A percentile compares a stretch with the other conserved stretches of the same genome.
Conservation (phyloP, 2,113 vertebrate species). For the Charadrius vociferus region DNA sequence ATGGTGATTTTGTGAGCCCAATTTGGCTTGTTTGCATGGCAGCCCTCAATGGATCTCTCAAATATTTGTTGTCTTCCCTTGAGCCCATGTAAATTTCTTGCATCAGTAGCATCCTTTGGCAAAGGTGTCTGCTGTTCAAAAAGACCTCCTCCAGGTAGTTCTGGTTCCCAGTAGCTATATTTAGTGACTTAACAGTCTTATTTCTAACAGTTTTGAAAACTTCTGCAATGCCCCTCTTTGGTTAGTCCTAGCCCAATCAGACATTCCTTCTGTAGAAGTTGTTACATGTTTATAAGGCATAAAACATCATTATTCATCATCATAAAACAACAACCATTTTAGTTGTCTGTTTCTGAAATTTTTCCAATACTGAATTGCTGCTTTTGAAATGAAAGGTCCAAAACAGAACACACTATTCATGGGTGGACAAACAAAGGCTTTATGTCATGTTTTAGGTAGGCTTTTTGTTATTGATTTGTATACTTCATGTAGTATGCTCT, state of each 20-base stretch:
- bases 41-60: not conserved
- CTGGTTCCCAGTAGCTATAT: not conserved
- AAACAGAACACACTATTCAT: not conserved
- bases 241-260: not conserved
- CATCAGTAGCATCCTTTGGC: not conserved
- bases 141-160: not conserved
- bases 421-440: not conserved
- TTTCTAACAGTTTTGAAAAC: not conserved
- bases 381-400: not conserved
- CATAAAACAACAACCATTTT: not conserved
- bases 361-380: not conserved
- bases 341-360: not conserved
- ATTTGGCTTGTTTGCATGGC: not conserved
- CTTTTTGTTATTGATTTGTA: not conserved
- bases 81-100: not conserved
- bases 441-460: not conserved
- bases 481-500: not conserved
- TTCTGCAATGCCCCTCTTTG: not conserved
- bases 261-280: not conserved
- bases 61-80: not conserved
- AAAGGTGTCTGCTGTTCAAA: not conserved
- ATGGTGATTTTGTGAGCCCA: not conserved
- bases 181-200: not conserved
- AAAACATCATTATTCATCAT: not conserved
- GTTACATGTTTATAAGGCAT: not conserved